These are phyloP conservation scores for Lagorchestes hirsutus DNA, from an alignment of 2,797 vertebrate species.

Conservation along the genomic window DNA sequence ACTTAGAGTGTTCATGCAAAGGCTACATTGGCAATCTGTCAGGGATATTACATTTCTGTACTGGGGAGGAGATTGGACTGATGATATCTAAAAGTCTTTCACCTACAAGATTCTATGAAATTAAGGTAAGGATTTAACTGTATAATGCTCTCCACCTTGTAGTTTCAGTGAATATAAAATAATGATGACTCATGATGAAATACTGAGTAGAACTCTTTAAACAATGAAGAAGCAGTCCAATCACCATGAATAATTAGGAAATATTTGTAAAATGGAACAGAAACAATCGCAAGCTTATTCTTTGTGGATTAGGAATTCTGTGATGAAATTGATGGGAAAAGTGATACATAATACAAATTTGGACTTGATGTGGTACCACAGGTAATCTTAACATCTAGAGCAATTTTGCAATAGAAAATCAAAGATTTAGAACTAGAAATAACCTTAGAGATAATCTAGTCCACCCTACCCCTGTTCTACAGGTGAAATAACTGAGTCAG, in stretches of 20 bases:
- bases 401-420: neutral
- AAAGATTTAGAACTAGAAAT: neutral
- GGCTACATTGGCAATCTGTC: neutral
- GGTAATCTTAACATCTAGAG: neutral
- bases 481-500: neutral
- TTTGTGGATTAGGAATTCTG: constrained; percentile 15
- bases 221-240: constrained; percentile 42
- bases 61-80: neutral
- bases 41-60: constrained; percentile 23
- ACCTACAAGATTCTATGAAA: neutral
- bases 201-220: constrained; percentile 20
- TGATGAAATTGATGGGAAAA: constrained; percentile 35
- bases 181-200: constrained; percentile 34
- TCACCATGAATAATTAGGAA: constrained; percentile 57
- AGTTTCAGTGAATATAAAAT: constrained; percentile 41
- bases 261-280: constrained; percentile 27
- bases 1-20: neutral
- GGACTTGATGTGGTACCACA: constrained; percentile 16
- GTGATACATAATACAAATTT: constrained; percentile 27
- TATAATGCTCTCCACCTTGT: constrained; percentile 15
- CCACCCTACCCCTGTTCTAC: neutral
- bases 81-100: neutral
- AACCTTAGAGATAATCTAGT: neutral
- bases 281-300: constrained; percentile 12
- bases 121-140: neutral